Evolutionary conservation across 2,797 vertebrate genomes (phyloP).

Genomic region (Cirrhinus molitorella): DNA sequence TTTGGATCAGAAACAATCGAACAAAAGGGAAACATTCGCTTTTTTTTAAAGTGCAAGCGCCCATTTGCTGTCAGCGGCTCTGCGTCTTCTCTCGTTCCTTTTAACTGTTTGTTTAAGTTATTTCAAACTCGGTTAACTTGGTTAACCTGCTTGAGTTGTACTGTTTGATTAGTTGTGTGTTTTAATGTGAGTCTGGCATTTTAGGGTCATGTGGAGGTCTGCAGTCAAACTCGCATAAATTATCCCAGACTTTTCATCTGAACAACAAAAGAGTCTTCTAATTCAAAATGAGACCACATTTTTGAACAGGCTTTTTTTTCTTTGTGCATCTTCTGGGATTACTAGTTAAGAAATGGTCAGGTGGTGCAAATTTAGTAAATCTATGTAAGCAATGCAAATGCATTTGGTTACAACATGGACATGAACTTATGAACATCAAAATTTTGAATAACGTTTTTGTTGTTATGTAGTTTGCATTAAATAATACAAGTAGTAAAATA

Average conservation of each 20-base stretch:
- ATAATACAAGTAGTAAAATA: background rate
- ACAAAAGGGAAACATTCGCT: conserved; percentile 10
- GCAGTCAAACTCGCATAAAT: conserved; percentile 73
- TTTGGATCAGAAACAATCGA: background rate
- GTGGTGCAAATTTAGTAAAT: background rate
- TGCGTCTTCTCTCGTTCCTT: background rate
- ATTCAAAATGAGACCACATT: conserved; percentile 57
- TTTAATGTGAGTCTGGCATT: conserved; percentile 62
- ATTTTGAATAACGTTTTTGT: background rate
- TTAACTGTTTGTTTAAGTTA: background rate
- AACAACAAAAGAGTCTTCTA: conserved; percentile 70
- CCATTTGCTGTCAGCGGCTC: background rate
- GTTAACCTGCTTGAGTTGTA: background rate
- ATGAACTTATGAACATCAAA: background rate
- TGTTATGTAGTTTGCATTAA: background rate
- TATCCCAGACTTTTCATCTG: conserved; percentile 67
- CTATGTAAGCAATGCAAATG: background rate
- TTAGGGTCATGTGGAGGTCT: conserved; percentile 70
- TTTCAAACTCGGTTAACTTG: background rate
- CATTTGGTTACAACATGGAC: background rate
- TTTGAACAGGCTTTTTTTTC: background rate
- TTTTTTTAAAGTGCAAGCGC: background rate
- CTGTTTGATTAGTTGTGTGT: conserved; percentile 15
- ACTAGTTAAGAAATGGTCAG: background rate
- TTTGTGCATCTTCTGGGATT: background rate